Percentiles rank a stretch among this genome's conserved stretches.
phyloP scores from a whole-genome alignment of 2,797 vertebrate genomes.

The Hydrophis major region DNA sequence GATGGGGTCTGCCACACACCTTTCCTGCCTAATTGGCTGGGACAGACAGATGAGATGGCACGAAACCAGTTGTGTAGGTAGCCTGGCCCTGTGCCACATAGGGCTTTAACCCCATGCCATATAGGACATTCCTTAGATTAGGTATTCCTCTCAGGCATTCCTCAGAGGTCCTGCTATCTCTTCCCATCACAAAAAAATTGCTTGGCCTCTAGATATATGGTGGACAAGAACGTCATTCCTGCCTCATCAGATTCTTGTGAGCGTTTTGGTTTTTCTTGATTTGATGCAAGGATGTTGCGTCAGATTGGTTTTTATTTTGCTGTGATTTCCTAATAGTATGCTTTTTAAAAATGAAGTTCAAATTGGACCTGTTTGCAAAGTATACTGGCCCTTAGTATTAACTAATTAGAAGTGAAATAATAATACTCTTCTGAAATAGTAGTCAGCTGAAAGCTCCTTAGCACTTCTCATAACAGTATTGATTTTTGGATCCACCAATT shows the following conservation, averaged over 20 bases:
- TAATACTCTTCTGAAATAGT: neutral
- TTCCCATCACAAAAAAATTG: neutral
- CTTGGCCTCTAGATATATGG: neutral
- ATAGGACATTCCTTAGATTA: neutral
- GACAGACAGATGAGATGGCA: neutral
- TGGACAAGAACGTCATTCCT: neutral
- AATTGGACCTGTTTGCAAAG: neutral
- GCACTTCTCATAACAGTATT: neutral
- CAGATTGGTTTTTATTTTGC: neutral
- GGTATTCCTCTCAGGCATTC: neutral
- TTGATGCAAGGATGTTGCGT: neutral
- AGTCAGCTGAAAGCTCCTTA: neutral
- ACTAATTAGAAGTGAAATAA: neutral
- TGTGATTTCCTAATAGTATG: neutral
- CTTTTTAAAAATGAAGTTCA: neutral
- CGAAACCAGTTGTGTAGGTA: neutral
- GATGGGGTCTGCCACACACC: neutral
- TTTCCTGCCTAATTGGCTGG: neutral
- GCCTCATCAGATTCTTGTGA: neutral
- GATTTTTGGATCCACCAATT: neutral
- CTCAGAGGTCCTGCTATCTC: neutral
- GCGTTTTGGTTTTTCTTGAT: neutral
- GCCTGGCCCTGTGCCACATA: neutral
- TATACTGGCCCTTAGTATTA: neutral
- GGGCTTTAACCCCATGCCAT: neutral